A percentile compares a stretch with the other conserved stretches of the same genome.
Conservation (phyloP, 2,113 vertebrate genomes). For the Rhinogobius similis region DNA sequence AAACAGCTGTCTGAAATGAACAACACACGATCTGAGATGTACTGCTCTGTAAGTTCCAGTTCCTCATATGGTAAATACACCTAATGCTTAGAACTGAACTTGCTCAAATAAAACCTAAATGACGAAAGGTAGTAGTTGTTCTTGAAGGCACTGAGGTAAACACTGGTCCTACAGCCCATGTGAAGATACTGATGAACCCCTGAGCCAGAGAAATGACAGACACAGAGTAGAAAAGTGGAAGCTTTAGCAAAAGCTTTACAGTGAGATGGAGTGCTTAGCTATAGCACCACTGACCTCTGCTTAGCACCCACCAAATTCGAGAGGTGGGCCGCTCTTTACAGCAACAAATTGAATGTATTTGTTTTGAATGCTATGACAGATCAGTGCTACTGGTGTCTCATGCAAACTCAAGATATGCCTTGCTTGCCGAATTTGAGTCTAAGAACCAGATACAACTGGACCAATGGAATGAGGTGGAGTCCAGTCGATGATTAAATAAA, state of each 20-base stretch:
- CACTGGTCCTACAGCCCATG: conserved; percentile 4
- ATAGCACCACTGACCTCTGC: conserved; percentile 62
- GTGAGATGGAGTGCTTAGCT: conserved; percentile 56
- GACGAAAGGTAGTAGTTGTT: background rate
- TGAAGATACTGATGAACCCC: conserved; percentile 19
- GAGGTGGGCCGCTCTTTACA: conserved; percentile 14
- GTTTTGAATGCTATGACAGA: conserved; percentile 34
- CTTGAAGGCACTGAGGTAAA: background rate
- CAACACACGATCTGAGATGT: background rate
- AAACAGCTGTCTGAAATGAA: background rate
- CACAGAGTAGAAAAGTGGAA: conserved; percentile 54
- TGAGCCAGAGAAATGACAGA: conserved; percentile 53
- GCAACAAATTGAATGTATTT: background rate
- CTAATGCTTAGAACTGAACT: background rate
- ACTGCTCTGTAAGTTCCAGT: background rate
- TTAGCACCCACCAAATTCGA: conserved; percentile 33
- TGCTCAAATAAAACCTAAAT: background rate
- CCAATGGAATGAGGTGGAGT: conserved; percentile 57
- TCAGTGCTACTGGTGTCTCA: conserved; percentile 59
- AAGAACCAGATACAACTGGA: conserved; percentile 57
- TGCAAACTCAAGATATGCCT: conserved; percentile 62
- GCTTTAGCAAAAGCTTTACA: conserved; percentile 59
- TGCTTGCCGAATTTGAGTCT: conserved; percentile 61
- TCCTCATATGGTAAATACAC: background rate
- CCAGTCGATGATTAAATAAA: conserved; percentile 53